Conservation (phyloP, 2,113 vertebrate genomes). For the Psilopsiagon aymara region DNA sequence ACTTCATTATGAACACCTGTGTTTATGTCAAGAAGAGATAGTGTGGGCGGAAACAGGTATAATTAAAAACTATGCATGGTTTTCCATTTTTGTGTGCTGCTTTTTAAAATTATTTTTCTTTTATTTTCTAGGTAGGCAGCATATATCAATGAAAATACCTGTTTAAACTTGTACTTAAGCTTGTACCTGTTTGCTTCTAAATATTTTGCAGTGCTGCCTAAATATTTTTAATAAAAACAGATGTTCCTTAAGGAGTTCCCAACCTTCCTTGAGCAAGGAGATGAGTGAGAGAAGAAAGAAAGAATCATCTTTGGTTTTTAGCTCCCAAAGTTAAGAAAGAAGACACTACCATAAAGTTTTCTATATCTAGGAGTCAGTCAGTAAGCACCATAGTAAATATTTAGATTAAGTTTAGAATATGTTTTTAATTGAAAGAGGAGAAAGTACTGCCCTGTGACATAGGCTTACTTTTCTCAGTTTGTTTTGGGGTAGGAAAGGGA, state of each 20-base stretch:
- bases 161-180: not conserved
- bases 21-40: not conserved
- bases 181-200: not conserved
- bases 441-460: not conserved
- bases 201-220: not conserved
- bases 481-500: not conserved
- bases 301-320: not conserved
- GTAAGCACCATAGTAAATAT: not conserved
- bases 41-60: not conserved
- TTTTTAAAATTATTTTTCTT: not conserved
- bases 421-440: not conserved
- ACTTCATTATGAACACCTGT: not conserved
- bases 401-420: not conserved
- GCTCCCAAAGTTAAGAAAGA: not conserved
- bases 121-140: not conserved
- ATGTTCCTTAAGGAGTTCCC: not conserved
- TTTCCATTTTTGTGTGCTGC: not conserved
- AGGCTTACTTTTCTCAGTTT: not conserved
- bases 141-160: not conserved
- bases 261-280: not conserved
- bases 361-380: not conserved
- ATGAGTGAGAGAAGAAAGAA: not conserved
- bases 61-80: not conserved
- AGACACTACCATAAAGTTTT: not conserved
- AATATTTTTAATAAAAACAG: not conserved